Evolutionary conservation across 2,888 invertebrate genomes (phyloP).

Genomic region (Saturnia japonica): DNA sequence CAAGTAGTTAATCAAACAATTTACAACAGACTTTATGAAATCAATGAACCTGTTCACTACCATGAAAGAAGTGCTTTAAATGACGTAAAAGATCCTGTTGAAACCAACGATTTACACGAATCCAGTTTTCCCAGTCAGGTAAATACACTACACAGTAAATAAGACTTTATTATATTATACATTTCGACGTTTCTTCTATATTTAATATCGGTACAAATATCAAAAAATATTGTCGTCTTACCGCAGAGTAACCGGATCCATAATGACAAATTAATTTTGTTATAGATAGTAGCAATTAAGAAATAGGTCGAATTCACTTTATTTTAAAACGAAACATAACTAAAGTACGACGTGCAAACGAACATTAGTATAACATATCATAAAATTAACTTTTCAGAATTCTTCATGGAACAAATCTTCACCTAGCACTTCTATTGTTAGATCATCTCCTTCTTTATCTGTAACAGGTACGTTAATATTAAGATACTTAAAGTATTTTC

Average conservation of each 20-base stretch:
- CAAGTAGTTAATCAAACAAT: slow-evolving; percentile 54
- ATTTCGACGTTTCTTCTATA: slow-evolving; percentile 29
- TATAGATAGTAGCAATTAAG: slow-evolving; percentile 60
- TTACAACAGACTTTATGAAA: slow-evolving; percentile 56
- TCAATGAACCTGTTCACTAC: slow-evolving; percentile 60
- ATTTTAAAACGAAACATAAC: slow-evolving; percentile 44
- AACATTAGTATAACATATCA: slow-evolving; percentile 18
- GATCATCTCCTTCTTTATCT: slow-evolving; percentile 49
- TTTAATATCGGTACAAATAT: slow-evolving; percentile 25
- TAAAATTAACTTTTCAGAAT: slow-evolving; percentile 55
- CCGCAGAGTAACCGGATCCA: slow-evolving; percentile 70
- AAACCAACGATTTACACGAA: slow-evolving; percentile 56
- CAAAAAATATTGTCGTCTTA: slow-evolving; percentile 48
- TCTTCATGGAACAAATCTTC: slow-evolving; percentile 56
- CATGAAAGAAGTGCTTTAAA: slow-evolving; percentile 57
- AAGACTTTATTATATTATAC: slow-evolving; percentile 39
- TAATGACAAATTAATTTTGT: slow-evolving; percentile 74
- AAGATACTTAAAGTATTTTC: background rate
- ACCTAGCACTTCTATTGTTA: slow-evolving; percentile 41
- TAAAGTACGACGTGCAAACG: slow-evolving; percentile 46
- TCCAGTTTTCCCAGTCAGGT: slow-evolving; percentile 70
- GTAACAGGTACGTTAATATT: slow-evolving; percentile 53
- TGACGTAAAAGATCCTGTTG: slow-evolving; percentile 58
- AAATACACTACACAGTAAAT: slow-evolving; percentile 38
- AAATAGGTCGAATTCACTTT: slow-evolving; percentile 54